Conservation (phyloP, 2,888 invertebrate genomes). For the Drosophila ezoana region DNA sequence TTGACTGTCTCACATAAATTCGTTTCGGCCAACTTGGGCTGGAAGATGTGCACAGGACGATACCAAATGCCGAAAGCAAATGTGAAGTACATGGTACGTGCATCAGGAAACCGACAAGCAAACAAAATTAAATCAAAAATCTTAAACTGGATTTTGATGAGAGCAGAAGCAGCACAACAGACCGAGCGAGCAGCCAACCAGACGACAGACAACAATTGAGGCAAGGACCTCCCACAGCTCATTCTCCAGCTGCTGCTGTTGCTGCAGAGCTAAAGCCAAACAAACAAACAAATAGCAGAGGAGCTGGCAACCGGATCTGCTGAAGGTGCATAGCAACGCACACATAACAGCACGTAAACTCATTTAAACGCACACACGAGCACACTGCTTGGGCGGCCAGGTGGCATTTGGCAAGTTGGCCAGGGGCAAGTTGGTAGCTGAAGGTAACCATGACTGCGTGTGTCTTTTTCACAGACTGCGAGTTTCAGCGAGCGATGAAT, state of each 20-base stretch:
- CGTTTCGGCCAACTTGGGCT: conserved; percentile 17
- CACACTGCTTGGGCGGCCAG: conserved; percentile 10
- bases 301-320: conserved; percentile 33
- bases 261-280: conserved; percentile 54
- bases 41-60: conserved; percentile 9
- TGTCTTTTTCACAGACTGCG: conserved; percentile 45
- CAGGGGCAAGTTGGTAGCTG: conserved; percentile 9
- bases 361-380: conserved; percentile 55
- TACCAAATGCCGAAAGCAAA: conserved; percentile 30
- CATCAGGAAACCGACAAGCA: conserved; percentile 53
- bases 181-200: conserved; percentile 27
- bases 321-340: conserved; percentile 40
- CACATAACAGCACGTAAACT: conserved; percentile 53
- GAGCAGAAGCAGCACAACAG: conserved; percentile 23
- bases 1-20: conserved; percentile 49
- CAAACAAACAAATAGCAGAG: conserved; percentile 60
- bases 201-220: conserved; percentile 54
- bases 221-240: conserved; percentile 12
- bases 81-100: conserved; percentile 37
- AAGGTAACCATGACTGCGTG: conserved; percentile 51
- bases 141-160: conserved; percentile 76
- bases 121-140: conserved; percentile 75
- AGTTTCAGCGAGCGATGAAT: conserved; percentile 48
- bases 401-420: conserved; percentile 12
- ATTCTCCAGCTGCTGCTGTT: background rate